Base-by-base conservation (phyloP, 2,888 invertebrate species). In the Amblyteles armatorius region DNA sequence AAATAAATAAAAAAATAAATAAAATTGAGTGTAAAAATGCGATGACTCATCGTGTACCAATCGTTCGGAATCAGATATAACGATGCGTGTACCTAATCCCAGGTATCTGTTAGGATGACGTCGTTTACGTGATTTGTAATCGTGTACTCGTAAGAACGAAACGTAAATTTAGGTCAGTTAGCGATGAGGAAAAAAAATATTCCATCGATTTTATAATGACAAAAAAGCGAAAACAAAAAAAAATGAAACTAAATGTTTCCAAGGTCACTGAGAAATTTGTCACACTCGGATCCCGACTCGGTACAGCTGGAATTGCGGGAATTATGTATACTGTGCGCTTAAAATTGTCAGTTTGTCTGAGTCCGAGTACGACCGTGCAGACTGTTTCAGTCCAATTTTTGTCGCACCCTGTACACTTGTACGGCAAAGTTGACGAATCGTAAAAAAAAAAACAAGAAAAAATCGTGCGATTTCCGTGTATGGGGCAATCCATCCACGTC, bases 121-220 rank as follows among this genome's bases (percentile, higher is more conserved):
- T 84, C 57, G 52, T 79, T 82, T 74, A 74, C 74, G 79, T 79
- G 57, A 26, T 74, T 79, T 82, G 72, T 82, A 82, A 79, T 79
- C 82, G 82, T 79, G 71, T 85, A 67, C 71, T 77, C 76, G 73
- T 73, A 81, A 68, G 79, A 87, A 83, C 84, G 80, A 83, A 80
- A 83, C 85, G 72, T 63, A 67, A 52, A 76, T 74, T 73, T 48
- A 33, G 33, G 63, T 33, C 63, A 33, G 1, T 63, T 63, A 33
- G 63, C 57, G 26, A 55, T n/a, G 63, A 79, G 22, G 44, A 44
- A 65, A 68, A 36, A 68, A 65, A n/a, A 78, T 44, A 72, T 74
- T 63, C 63, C 26, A 60, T 63, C 29, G 48, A 74, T 68, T n/a
- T 69, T 68, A 29, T 69, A 73, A 68, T n/a, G 60, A 79, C 3